Evolutionary conservation across 2,113 vertebrate species (phyloP).

Genomic region (Amazona guildingii): DNA sequence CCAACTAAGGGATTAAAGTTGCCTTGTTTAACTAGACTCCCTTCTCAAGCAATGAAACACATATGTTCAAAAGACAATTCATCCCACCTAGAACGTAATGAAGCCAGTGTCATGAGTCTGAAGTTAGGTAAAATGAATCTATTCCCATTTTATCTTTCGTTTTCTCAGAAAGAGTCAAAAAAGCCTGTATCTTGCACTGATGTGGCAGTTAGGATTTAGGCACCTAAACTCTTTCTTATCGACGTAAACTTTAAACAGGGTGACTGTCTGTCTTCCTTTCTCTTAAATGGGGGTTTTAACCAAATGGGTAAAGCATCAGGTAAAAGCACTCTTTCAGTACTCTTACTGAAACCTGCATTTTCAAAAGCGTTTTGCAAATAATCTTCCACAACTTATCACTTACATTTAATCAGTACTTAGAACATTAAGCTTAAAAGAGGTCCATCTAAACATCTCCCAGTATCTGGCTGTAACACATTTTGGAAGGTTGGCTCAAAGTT

Average conservation of each 20-base stretch:
- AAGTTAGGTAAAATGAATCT: background rate
- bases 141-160: background rate
- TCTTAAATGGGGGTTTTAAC: background rate
- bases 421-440: background rate
- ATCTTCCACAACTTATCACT: background rate
- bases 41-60: background rate
- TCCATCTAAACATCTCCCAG: background rate
- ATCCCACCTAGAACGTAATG: background rate
- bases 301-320: background rate
- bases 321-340: background rate
- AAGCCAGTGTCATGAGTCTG: background rate
- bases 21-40: background rate
- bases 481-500: background rate
- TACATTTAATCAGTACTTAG: background rate
- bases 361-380: background rate
- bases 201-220: background rate
- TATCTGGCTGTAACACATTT: background rate
- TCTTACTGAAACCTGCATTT: background rate
- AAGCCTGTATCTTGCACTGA: background rate
- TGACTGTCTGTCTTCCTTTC: background rate
- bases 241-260: background rate
- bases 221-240: background rate
- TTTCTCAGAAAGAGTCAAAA: background rate
- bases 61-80: background rate
- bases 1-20: background rate